These are phyloP conservation scores for Hyles lineata DNA, from an alignment of 2,888 invertebrate species.

Conservation along the genomic window DNA sequence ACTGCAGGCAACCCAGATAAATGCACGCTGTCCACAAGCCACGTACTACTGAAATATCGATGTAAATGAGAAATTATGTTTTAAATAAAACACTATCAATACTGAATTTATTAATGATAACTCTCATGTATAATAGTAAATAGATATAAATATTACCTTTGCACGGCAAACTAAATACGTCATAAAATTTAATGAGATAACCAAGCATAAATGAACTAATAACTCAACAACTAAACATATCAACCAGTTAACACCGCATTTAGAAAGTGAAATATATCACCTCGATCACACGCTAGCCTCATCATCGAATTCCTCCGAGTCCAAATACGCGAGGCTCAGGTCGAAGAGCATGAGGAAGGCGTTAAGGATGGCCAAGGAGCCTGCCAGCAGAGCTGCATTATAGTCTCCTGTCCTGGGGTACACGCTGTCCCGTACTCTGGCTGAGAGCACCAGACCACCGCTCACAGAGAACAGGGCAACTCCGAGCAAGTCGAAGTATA, in stretches of 20 bases:
- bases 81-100: too few relatives aligned
- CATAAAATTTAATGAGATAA: too few relatives aligned
- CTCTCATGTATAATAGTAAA: too few relatives aligned
- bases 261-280: conserved; percentile 39
- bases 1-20: too few relatives aligned
- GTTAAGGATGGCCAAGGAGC: conserved; percentile 62
- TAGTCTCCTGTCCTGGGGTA: conserved; percentile 70
- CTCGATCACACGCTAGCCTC: conserved; percentile 68
- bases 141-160: too few relatives aligned
- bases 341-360: conserved; percentile 73
- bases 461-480: conserved; percentile 64
- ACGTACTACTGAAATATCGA: too few relatives aligned
- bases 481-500: conserved; percentile 75
- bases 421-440: conserved; percentile 51
- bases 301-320: conserved; percentile 77
- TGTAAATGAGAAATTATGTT: too few relatives aligned
- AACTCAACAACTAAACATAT: not conserved
- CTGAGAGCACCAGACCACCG: conserved; percentile 65
- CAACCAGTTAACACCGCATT: conserved; percentile 18
- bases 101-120: too few relatives aligned
- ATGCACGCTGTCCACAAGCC: too few relatives aligned
- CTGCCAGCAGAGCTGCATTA: conserved; percentile 57
- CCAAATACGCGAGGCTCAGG: conserved; percentile 73
- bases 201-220: too few relatives aligned
- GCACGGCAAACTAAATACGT: too few relatives aligned